Base-by-base conservation (phyloP, 2,113 vertebrate genomes). In the Centropristis striata region DNA sequence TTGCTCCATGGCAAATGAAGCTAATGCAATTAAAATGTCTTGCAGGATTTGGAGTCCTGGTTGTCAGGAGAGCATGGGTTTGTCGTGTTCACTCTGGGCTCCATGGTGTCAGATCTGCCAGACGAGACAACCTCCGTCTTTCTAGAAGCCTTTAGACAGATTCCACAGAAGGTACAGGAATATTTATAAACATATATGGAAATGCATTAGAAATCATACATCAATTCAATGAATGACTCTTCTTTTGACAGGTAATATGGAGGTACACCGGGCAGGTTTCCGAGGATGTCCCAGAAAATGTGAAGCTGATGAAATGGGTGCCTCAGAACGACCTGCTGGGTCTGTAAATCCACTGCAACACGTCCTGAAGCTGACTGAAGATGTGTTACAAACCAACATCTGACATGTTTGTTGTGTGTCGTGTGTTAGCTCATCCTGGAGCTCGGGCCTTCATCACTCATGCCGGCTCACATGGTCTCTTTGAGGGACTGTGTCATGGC, bases 311-410 rank as follows among this genome's bases (percentile, higher is more conserved):
- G 92, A 95, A 97, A 5, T 99, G 98, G 98, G 92, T 99, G 44
- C 98, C 98, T 47, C 98, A 99, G 84, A 99, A 99, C 2, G 97
- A 99, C 60, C 95, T 99, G 2, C 94, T 99, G 28, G 97, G 98
- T 93, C 69, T 50, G 81, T 81, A 51, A 69, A 64, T 15, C n/a
- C 39, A 21, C 68, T 16, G 23, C 13, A 15, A 36, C 13, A 42
- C 60, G 64, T 63, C 37, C 27, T 18, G 12, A 63, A 11, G 58
- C 15, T 15, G 7, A 36, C n/a, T 2, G 0, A 20, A 10, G 16
- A 37, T 27, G 9, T 25, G 5, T 51, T 32, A 32, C n/a, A n/a
- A n/a, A n/a, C n/a, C n/a, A n/a, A n/a, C n/a, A n/a, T n/a, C 32
- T 32, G 23, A 27, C 5, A 20, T 39, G 8, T 53, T 2, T 77